Base-by-base conservation (phyloP, 1,140 invertebrate species). In the Tetramorium simillimum region DNA sequence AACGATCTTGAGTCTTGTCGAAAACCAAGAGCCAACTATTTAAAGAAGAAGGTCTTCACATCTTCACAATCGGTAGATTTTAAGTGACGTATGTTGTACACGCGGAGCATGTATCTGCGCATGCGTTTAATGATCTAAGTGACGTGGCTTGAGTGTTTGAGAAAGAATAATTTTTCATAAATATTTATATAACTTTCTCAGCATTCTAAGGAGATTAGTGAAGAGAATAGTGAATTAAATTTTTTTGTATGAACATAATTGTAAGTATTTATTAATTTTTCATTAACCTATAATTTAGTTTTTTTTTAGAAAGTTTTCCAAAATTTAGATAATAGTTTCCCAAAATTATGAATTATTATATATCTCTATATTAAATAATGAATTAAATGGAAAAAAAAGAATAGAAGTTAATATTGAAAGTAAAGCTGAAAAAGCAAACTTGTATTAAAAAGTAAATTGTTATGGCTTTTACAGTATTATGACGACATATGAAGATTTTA, bases 401-500 rank as follows among this genome's bases (percentile, higher is more conserved):
- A 49, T 60, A 49, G 5, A 43, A 40, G 12, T 21, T 18, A n/a
- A 58, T 49, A 3, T 70, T 0, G 14, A 43, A 70, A 70, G 6
- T 21, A 51, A 37, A 60, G 10, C 4, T 76, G 33, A 24, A 24
- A 53, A 43, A 58, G 21, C 28, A 24, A 65, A 37, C 51, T 76
- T n/a, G n/a, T 37, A 56, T 16, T 40, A 10, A 63, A 65, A 63
- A 46, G n/a, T 63, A n/a, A 77, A 14, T 9, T 62, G 7, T 40
- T 18, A 9, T 16, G 24, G 33, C 3, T 87, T 82, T 16, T 28
- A 24, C 9, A 91, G 84, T 62, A 95, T 94, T 87, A 98, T 98
- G 97, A 97, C 97, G 81, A 98, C 98, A 12, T 99, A 98, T 94
- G 98, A 99, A 94, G 98, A 99, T 95, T 99, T 99, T 95, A 99